Conservation (phyloP, 2,113 vertebrate species). For the Ornithorhynchus anatinus region DNA sequence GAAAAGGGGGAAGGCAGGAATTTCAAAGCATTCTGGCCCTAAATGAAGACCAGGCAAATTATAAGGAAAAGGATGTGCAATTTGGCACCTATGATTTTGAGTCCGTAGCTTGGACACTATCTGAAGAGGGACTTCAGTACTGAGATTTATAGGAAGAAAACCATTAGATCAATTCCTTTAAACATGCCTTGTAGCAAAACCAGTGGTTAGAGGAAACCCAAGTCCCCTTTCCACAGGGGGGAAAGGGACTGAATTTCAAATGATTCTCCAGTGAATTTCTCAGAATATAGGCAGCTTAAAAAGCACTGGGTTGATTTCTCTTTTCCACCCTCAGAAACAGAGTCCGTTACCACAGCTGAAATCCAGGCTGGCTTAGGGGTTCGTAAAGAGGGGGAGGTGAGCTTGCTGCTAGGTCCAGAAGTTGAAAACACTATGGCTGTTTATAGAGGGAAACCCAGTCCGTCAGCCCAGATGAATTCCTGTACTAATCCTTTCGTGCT, state of each 20-base stretch:
- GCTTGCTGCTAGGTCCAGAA: slow-evolving; percentile 61
- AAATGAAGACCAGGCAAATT: no score
- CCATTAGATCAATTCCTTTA: no score
- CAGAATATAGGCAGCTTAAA: slow-evolving; percentile 20
- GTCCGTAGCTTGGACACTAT: no score
- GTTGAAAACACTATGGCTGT: slow-evolving; percentile 76
- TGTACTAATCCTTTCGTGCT: slow-evolving; percentile 66
- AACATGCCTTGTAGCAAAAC: no score
- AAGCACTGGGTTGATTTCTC: slow-evolving; percentile 6
- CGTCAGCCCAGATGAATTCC: slow-evolving; percentile 76
- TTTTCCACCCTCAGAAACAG: slow-evolving; percentile 38
- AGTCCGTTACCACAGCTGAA: slow-evolving; percentile 28
- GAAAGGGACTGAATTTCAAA: neutral
- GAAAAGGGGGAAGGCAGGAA: no score
- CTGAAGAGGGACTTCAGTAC: no score
- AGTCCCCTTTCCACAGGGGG: neutral
- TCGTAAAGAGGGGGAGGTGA: slow-evolving; percentile 30
- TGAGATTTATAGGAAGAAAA: no score
- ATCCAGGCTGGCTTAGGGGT: neutral
- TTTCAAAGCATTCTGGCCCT: no score
- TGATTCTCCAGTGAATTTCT: neutral
- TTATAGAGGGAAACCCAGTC: slow-evolving; percentile 84
- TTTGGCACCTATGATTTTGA: neutral
- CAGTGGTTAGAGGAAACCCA: neutral
- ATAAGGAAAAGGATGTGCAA: no score